Base-by-base conservation (phyloP, 2,888 invertebrate species). In the Hypena proboscidalis region DNA sequence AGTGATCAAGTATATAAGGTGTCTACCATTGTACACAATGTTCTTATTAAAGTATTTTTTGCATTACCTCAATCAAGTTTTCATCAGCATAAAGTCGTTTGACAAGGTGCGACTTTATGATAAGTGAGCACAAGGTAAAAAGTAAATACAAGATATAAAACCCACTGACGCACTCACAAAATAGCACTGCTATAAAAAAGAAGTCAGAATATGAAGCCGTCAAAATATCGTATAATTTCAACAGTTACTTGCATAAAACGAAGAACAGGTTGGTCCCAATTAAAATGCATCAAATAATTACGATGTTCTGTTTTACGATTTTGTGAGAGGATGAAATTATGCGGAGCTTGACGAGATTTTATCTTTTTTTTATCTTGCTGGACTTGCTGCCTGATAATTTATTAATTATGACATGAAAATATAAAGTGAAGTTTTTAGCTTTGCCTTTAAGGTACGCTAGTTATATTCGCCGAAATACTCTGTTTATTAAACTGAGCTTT, bases 211-310 rank as follows among this genome's bases (percentile, higher is more conserved):
- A 68, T 68, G 45, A 50, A 56, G 58, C 37, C 44, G 58, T 65
- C 49, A 58, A 45, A 61, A 55, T 52, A 56, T 58, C 50, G 45
- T 61, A 45, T 46, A 44, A 11, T 54, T 58, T 66, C 54, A 58
- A 67, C 59, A 27, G 53, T 52, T 49, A 42, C 47, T 49, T 41
- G 35, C 39, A 49, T 53, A 47, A 45, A 57, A 51, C 25, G 6
- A 7, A 4, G 36, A 8, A 38, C 33, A 30, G 38, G 41, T 34
- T 49, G 33, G 34, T 26, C 26, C 23, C 59, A 51, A 66, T 62
- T 67, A 51, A 58, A 58, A 58, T 55, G 34, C 51, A 37, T 20
- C 11, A 50, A 50, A 49, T 47, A 46, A 58, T 54, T 47, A 48
- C 37, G 26, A 36, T 30, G 22, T 51, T 27, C 29, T 11, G 23